Conservation (phyloP, 2,113 vertebrate species). For the Malurus cyaneus region DNA sequence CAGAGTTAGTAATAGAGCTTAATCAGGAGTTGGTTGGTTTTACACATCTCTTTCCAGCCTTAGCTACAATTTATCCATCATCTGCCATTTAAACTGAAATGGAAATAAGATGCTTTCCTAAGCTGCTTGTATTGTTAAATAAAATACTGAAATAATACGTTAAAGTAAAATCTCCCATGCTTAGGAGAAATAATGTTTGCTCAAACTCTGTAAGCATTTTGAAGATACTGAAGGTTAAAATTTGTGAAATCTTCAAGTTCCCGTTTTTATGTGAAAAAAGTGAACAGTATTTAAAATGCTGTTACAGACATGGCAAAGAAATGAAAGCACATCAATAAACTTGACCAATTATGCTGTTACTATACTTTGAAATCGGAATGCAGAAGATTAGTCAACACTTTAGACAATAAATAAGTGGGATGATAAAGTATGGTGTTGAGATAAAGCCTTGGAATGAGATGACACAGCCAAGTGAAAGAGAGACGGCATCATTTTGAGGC, state of each 20-base stretch:
- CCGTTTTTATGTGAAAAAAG: neutral
- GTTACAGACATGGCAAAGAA: neutral
- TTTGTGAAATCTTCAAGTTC: neutral
- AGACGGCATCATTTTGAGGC: neutral
- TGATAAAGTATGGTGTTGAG: neutral
- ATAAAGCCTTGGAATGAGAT: neutral
- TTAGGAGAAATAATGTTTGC: neutral
- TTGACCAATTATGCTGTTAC: neutral
- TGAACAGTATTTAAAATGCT: neutral
- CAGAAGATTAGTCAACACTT: neutral
- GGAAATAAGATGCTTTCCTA: neutral
- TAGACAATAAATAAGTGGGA: neutral
- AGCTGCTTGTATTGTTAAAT: neutral
- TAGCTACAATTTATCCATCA: slow-evolving; percentile 33
- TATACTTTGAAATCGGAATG: neutral
- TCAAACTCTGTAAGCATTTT: neutral
- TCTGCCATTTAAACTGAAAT: neutral
- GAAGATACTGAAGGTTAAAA: neutral
- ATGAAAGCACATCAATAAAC: neutral
- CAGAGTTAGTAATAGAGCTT: neutral
- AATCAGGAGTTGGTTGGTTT: neutral
- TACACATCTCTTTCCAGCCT: neutral
- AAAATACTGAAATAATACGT: neutral
- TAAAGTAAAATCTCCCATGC: neutral
- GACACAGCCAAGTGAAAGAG: neutral